Base-by-base conservation (phyloP, 1,140 invertebrate species). In the Cryptotermes secundus region DNA sequence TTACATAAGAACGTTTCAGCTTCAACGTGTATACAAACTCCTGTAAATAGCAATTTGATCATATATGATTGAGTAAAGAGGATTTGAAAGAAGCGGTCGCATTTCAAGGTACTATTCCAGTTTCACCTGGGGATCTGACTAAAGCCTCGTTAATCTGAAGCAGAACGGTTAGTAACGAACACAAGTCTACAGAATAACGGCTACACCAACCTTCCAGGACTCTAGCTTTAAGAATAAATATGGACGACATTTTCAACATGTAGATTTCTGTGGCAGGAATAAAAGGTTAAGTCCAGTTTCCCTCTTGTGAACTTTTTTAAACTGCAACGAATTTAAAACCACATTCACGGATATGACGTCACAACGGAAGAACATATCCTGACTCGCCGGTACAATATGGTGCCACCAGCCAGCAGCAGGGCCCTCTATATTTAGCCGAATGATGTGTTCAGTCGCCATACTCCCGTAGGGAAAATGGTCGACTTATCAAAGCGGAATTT, bases 341-440 rank as follows among this genome's bases (percentile, higher is more conserved):
- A 38, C 34, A 49, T 45, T 80, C 83, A 31, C 80, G 79, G 49
- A 42, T 38, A 31, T 35, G 31, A 79, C 59, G 34, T 34, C 38
- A 34, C 81, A 38, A 45, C 80, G 35, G 79, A 81, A 79, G 85
- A 85, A 85, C 85, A 85, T 86, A 86, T 87, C 87, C 87, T 86
- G 87, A 87, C 87, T 87, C 88, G 86, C 87, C 88, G 88, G 89
- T 86, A 72, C 59, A 72, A 72, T 72, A 72, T 72, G n/a, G 59
- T n/a, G 59, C 59, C 59, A 72, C 26, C 59, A 31, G 59, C 59
- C 16, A 72, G n/a, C 59, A 72, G 59, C 59, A 72, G 26, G 0
- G n/a, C 12, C 59, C 59, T n/a, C 59, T 72, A 72, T 72, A 72
- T 72, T 72, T 72, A 72, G n/a, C 26, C n/a, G 26, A n/a, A 49